These are phyloP conservation scores for Himalopsyche tibetana DNA, from an alignment of 2,888 invertebrate species.

Conservation along the genomic window DNA sequence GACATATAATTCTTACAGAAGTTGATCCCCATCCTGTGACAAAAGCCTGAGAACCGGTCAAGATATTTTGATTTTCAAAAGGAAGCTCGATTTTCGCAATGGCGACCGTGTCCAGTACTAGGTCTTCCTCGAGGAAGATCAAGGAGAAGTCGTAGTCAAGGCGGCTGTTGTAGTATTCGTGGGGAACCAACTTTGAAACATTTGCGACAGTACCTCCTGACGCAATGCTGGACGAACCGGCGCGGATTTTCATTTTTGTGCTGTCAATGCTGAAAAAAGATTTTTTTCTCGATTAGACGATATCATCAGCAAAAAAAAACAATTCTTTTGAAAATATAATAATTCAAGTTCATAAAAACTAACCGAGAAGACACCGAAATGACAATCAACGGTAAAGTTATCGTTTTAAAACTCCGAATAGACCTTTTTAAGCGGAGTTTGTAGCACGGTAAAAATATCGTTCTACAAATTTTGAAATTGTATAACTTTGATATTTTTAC, in stretches of 20 bases:
- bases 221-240: constrained; percentile 63
- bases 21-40: constrained; percentile 57
- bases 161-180: neutral
- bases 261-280: constrained; percentile 29
- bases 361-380: no score
- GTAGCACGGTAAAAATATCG: no score
- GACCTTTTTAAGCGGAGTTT: no score
- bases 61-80: neutral
- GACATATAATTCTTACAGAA: neutral
- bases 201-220: neutral
- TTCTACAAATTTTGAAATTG: no score
- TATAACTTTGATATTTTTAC: no score
- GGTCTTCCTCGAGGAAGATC: neutral
- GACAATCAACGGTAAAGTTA: no score
- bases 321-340: no score
- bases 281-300: neutral
- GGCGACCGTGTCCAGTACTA: neutral
- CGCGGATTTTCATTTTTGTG: constrained; percentile 49
- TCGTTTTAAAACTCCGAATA: no score
- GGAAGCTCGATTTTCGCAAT: constrained; percentile 39
- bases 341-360: no score
- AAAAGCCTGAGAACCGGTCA: constrained; percentile 45
- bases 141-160: constrained; percentile 47
- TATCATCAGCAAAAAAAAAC: neutral
- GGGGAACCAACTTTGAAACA: neutral